Base-by-base conservation (phyloP, 1,140 invertebrate genomes). In the Drosophila ambigua region DNA sequence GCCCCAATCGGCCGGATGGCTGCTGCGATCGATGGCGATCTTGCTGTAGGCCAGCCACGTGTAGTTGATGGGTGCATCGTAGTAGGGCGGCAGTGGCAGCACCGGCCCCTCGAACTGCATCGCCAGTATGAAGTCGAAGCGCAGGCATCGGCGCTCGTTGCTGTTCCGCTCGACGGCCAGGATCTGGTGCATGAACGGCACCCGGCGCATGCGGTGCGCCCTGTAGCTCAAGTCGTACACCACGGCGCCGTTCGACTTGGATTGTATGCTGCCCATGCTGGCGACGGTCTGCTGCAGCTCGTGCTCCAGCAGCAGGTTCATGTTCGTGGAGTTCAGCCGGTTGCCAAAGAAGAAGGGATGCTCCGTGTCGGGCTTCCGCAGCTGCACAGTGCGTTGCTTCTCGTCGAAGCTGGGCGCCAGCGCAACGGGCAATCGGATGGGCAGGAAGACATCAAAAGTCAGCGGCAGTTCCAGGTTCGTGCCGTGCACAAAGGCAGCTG, bases 321-420 rank as follows among this genome's bases (percentile, higher is more conserved):
- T 63, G 44, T 26, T 48, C 20, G 73, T 69, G n/a, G 58, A 9
- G 41, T 74, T 84, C 8, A 77, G 2, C 2, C 23, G 35, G 16
- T 85, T 73, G 7, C 60, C 77, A 1, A 64, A 85, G 53, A 78
- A 78, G 26, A 85, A 81, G 0, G 67, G 73, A 43, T 81, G 67
- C 7, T 4, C 5, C 1, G 13, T 43, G 45, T 61, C 58, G 7
- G 5, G 0, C 0, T 49, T 45, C 23, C 11, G 46, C 0, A 85
- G 7, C 8, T 35, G 24, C 4, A 84, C 80, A 1, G 23, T 77
- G 43, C 72, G 67, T 1, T 41, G 11, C 9, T 11, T 0, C 6
- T 73, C 23, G 11, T 85, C 13, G 4, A 68, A 81, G 2, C 0
- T 24, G 24, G 72, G 5, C 4, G n/a, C 24, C 8, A 81, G 45